Evolutionary conservation across 2,888 invertebrate genomes (phyloP).

Genomic region (Tromatobia lineatoria): DNA sequence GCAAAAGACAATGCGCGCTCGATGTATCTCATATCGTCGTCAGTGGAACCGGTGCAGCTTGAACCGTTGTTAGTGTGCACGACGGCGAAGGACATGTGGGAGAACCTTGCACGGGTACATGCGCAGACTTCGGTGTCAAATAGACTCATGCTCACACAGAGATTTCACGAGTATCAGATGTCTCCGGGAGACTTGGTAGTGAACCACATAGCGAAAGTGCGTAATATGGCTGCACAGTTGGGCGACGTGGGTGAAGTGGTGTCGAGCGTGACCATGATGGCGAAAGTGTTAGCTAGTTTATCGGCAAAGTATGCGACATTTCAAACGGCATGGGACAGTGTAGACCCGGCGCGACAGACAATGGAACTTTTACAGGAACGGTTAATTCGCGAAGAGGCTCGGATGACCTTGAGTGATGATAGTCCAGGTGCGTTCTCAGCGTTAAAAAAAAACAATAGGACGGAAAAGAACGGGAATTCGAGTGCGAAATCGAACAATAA

Average conservation of each 20-base stretch:
- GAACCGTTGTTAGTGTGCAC: constrained; percentile 68
- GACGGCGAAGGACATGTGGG: constrained; percentile 73
- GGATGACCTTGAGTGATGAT: constrained; percentile 39
- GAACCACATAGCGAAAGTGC: constrained; percentile 69
- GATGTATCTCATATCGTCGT: constrained; percentile 70
- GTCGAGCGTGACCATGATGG: constrained; percentile 66
- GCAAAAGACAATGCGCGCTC: constrained; percentile 66
- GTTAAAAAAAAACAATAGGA: no score
- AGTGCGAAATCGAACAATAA: background rate
- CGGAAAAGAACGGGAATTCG: background rate
- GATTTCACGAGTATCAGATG: constrained; percentile 71
- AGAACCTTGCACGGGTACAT: constrained; percentile 64
- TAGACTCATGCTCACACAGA: constrained; percentile 68
- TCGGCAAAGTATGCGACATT: constrained; percentile 70
- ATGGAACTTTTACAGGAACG: constrained; percentile 57
- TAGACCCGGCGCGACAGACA: constrained; percentile 57
- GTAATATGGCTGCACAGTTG: constrained; percentile 70
- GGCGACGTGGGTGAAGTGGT: constrained; percentile 71
- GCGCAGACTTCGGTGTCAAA: constrained; percentile 73
- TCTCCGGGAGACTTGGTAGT: constrained; percentile 65
- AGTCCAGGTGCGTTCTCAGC: constrained; percentile 32
- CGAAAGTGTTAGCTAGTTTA: constrained; percentile 73
- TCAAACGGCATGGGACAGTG: constrained; percentile 72
- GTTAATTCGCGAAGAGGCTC: constrained; percentile 27
- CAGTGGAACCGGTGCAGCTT: constrained; percentile 67